Conservation (phyloP, 2,888 invertebrate species). For the Rhingia rostrata region DNA sequence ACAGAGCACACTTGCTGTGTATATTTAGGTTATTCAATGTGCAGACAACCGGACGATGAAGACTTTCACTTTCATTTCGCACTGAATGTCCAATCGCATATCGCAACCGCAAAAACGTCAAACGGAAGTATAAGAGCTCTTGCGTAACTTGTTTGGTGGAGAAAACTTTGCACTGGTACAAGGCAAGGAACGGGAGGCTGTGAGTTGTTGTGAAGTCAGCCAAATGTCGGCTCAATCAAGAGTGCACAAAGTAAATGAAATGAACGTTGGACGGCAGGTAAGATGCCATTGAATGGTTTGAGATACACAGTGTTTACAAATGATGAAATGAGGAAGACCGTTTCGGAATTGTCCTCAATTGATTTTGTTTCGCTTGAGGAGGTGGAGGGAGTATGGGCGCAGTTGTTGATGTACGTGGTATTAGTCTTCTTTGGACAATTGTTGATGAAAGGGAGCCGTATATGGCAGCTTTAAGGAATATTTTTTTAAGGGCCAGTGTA, state of each 20-base stretch:
- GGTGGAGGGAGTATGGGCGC: too few species aligned
- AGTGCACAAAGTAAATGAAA: constrained; percentile 23
- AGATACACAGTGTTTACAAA: too few species aligned
- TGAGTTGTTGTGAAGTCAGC: constrained; percentile 2
- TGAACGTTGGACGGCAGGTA: constrained; percentile 1
- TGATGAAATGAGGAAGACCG: too few species aligned
- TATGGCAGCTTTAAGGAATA: too few species aligned
- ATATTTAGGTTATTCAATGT: constrained; percentile 62
- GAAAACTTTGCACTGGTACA: constrained; percentile 4
- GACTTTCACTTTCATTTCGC: constrained; percentile 65
- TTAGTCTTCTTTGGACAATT: too few species aligned
- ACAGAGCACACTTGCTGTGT: constrained; percentile 8
- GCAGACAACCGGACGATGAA: constrained; percentile 57
- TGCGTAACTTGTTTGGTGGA: constrained; percentile 16
- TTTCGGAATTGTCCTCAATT: too few species aligned
- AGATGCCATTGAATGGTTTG: neutral
- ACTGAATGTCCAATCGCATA: constrained; percentile 27
- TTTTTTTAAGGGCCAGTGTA: too few species aligned
- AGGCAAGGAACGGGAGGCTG: constrained; percentile 8
- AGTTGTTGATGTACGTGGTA: too few species aligned
- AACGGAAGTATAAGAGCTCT: constrained; percentile 16
- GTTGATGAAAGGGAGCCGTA: too few species aligned
- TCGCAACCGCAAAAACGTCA: constrained; percentile 6
- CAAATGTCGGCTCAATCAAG: neutral
- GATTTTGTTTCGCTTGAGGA: too few species aligned